These are phyloP conservation scores for Corythucha ciliata DNA, from an alignment of 2,888 invertebrate genomes.

Conservation along the genomic window DNA sequence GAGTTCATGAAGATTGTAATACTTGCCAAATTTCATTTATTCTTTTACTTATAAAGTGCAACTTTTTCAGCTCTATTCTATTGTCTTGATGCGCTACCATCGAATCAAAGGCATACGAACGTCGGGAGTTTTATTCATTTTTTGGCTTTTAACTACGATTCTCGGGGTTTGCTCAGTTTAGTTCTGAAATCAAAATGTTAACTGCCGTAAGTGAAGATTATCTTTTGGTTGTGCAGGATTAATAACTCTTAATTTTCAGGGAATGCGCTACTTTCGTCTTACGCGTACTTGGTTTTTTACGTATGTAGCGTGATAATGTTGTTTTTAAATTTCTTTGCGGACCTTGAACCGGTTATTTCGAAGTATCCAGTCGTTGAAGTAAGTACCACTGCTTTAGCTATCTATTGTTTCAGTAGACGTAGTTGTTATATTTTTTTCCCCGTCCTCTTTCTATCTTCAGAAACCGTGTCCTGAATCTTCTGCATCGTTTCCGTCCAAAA, in stretches of 20 bases:
- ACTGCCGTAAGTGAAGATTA: background rate
- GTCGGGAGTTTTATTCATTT: constrained; percentile 82
- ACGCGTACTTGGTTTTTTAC: constrained; percentile 25
- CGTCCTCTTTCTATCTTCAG: too few relatives aligned
- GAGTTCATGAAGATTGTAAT: background rate
- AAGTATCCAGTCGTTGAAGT: constrained; percentile 29
- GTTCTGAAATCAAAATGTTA: constrained; percentile 10
- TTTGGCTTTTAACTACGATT: constrained; percentile 72
- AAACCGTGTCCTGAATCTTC: constrained; percentile 30
- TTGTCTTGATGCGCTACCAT: constrained; percentile 18
- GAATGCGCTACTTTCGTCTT: too few relatives aligned
- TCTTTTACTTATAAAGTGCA: background rate
- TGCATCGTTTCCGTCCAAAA: constrained; percentile 29
- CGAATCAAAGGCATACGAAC: constrained; percentile 60
- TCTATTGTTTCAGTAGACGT: background rate
- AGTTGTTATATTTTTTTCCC: constrained; percentile 3
- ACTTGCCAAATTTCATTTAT: too few relatives aligned
- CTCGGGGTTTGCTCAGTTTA: constrained; percentile 64
- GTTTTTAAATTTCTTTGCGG: constrained; percentile 28
- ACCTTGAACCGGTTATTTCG: constrained; percentile 23
- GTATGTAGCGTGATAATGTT: constrained; percentile 23
- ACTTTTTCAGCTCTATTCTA: constrained; percentile 21
- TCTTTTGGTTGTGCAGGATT: constrained; percentile 11
- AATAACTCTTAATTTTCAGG: too few relatives aligned
- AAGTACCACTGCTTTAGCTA: constrained; percentile 1